Conservation (phyloP, 1,140 invertebrate species). For the Trypoxylus dichotomus region DNA sequence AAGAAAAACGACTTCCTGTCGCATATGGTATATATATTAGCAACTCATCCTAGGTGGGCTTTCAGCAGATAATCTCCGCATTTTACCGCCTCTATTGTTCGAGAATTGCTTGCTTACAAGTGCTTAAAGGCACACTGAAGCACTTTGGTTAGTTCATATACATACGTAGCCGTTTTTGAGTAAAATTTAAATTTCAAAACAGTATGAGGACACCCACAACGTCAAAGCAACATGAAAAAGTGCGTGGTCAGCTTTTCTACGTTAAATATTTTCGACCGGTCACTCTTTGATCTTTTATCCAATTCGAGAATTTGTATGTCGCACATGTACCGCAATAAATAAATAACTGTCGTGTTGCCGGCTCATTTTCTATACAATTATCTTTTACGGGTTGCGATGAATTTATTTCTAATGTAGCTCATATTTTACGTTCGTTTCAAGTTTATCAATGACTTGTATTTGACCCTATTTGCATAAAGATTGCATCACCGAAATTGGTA, state of each 20-base stretch:
- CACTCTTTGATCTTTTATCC: background rate
- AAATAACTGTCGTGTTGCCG: background rate
- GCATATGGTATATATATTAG: background rate
- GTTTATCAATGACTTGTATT: background rate
- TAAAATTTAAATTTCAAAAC: background rate
- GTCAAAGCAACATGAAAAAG: background rate
- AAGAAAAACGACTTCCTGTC: conserved; percentile 3
- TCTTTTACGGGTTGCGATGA: background rate
- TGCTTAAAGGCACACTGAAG: too few relatives aligned
- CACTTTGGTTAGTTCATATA: too few relatives aligned
- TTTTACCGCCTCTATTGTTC: too few relatives aligned
- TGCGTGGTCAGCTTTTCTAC: background rate
- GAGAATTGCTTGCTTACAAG: too few relatives aligned
- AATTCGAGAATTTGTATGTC: background rate
- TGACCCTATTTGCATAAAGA: background rate
- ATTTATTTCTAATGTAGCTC: background rate
- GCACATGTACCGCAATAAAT: background rate
- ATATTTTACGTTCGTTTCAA: background rate
- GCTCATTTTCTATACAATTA: background rate
- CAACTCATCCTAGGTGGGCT: background rate
- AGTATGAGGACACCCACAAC: background rate
- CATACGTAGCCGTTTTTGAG: too few relatives aligned
- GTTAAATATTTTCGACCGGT: background rate
- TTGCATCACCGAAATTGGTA: background rate
- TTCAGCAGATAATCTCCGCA: background rate